Evolutionary conservation across 2,888 invertebrate species (phyloP).

Genomic region (Heterodera filipjevi): DNA sequence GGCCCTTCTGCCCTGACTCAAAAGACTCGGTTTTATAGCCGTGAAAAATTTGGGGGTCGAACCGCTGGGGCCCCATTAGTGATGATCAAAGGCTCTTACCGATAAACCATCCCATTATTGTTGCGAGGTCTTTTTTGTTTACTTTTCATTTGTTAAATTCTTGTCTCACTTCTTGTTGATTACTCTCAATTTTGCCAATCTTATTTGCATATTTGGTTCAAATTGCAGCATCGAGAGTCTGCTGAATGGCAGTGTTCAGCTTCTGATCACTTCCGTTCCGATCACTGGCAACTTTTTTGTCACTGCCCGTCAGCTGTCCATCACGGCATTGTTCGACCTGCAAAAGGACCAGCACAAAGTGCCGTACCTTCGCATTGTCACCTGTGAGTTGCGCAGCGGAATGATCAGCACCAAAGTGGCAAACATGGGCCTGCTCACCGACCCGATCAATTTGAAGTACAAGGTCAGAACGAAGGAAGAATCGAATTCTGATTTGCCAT

Average conservation of each 20-base stretch:
- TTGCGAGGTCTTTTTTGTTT: too few relatives aligned
- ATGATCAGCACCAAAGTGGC: conserved; percentile 53
- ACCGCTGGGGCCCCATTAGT: too few relatives aligned
- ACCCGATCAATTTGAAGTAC: conserved; percentile 57
- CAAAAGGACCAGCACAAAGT: conserved; percentile 43
- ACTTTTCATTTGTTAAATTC: too few relatives aligned
- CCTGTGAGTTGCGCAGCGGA: conserved; percentile 40
- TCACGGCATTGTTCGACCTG: conserved; percentile 44
- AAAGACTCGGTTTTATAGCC: too few relatives aligned
- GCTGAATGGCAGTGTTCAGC: conserved; percentile 46
- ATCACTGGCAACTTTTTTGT: conserved; percentile 43
- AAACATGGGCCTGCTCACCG: conserved; percentile 62
- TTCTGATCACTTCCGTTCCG: conserved; percentile 43
- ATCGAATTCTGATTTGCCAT: too few relatives aligned
- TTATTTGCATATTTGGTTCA: not conserved
- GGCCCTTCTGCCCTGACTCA: too few relatives aligned
- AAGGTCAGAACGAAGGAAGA: too few relatives aligned
- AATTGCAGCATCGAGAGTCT: conserved; percentile 45
- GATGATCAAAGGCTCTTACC: too few relatives aligned
- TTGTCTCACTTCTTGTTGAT: too few relatives aligned
- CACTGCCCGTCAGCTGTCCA: conserved; percentile 42
- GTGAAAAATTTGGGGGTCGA: too few relatives aligned
- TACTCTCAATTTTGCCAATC: too few relatives aligned
- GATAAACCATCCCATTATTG: too few relatives aligned
- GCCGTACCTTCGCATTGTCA: conserved; percentile 39